These are phyloP conservation scores for Novumbra hubbsi DNA, from an alignment of 2,797 vertebrate species.

Conservation along the genomic window DNA sequence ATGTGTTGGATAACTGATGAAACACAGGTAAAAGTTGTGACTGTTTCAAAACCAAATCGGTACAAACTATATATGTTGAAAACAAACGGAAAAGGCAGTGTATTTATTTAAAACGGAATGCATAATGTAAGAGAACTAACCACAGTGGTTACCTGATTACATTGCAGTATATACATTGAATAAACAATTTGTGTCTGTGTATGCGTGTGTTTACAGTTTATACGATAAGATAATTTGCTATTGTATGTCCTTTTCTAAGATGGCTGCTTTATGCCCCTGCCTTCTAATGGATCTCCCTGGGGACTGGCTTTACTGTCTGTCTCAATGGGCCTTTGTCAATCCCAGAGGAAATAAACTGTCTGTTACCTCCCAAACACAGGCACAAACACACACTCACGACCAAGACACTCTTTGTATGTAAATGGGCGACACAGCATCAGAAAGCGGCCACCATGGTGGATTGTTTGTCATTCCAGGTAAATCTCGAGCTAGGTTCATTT, in stretches of 20 bases:
- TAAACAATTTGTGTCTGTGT: neutral
- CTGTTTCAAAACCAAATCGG: conserved; percentile 10
- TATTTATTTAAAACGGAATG: neutral
- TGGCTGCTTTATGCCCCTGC: conserved; percentile 44
- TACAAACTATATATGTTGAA: neutral
- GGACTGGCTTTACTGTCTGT: conserved; percentile 54
- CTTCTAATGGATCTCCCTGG: conserved; percentile 60
- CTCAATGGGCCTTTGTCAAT: conserved; percentile 40
- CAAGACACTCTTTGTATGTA: conserved; percentile 35
- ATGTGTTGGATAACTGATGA: no score
- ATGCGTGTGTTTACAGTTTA: conserved; percentile 17
- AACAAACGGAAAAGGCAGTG: neutral
- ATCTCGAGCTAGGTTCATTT: conserved; percentile 49
- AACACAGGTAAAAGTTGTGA: no score
- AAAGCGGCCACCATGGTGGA: conserved; percentile 34
- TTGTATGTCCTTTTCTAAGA: neutral
- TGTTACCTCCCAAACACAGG: conserved; percentile 48
- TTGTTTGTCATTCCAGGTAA: conserved; percentile 60
- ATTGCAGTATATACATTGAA: neutral
- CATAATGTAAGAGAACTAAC: conserved; percentile 12
- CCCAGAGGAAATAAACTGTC: conserved; percentile 59
- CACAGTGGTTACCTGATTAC: neutral
- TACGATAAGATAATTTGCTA: conserved; percentile 29
- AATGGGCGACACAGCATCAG: conserved; percentile 21
- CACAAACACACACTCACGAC: conserved; percentile 41